These are phyloP conservation scores for Notothenia coriiceps DNA, from an alignment of 2,113 vertebrate species.

Conservation along the genomic window DNA sequence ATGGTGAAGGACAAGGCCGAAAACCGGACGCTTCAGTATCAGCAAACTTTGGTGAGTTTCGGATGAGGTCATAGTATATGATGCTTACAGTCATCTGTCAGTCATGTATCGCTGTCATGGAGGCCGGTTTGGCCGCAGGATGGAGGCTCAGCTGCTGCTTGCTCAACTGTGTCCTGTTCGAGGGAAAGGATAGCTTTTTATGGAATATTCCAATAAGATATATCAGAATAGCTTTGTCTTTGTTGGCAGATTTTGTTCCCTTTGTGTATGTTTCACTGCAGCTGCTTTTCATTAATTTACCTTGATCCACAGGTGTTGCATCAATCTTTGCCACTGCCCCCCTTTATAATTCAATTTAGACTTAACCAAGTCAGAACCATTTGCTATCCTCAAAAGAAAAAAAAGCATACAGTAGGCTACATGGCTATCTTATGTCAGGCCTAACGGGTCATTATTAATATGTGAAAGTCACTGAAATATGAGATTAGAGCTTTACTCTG, in stretches of 20 bases:
- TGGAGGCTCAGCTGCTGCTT: slow-evolving; percentile 37
- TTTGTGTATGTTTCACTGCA: neutral
- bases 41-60: slow-evolving; percentile 87
- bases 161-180: slow-evolving; percentile 36
- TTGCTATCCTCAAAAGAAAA: slow-evolving; percentile 28
- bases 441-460: slow-evolving; percentile 51
- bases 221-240: neutral
- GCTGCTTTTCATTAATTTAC: slow-evolving; percentile 39
- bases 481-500: slow-evolving; percentile 32
- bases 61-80: slow-evolving; percentile 24
- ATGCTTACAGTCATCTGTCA: slow-evolving; percentile 23
- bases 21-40: slow-evolving; percentile 80
- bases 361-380: slow-evolving; percentile 50
- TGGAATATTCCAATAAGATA: neutral
- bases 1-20: slow-evolving; percentile 80
- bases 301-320: slow-evolving; percentile 77
- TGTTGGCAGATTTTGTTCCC: neutral
- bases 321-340: slow-evolving; percentile 35
- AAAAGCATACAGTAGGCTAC: neutral
- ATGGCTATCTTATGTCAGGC: slow-evolving; percentile 23
- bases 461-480: slow-evolving; percentile 37
- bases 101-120: neutral
- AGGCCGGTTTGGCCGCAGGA: slow-evolving; percentile 26
- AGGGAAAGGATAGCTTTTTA: slow-evolving; percentile 5
- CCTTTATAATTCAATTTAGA: slow-evolving; percentile 44